phyloP scores from a whole-genome alignment of 2,113 vertebrate species.

The Bubo bubo region DNA sequence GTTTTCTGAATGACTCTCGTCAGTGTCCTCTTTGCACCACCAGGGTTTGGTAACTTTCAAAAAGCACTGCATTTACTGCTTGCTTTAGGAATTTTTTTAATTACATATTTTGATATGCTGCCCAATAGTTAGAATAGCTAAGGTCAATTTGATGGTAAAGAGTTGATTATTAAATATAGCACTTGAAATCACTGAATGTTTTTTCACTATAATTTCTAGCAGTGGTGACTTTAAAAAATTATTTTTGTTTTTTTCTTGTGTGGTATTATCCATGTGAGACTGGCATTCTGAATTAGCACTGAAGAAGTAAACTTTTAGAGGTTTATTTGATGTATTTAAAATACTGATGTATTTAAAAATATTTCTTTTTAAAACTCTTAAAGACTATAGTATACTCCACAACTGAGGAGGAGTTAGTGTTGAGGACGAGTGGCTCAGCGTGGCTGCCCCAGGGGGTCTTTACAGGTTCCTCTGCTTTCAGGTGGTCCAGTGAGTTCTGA shows the following conservation, averaged over 20 bases:
- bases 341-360: background rate
- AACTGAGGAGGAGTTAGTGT: background rate
- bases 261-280: background rate
- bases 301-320: background rate
- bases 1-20: background rate
- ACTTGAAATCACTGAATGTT: background rate
- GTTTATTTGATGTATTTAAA: background rate
- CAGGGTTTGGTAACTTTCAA: fast-evolving
- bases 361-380: background rate
- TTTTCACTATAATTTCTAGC: background rate
- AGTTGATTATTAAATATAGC: background rate
- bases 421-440: background rate
- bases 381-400: background rate
- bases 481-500: background rate
- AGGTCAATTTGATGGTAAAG: background rate
- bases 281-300: background rate
- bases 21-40: background rate
- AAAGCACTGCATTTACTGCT: background rate
- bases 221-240: background rate
- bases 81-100: background rate
- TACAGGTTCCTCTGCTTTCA: background rate
- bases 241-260: background rate
- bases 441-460: background rate
- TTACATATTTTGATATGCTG: background rate
- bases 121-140: background rate